A percentile compares a stretch with the other conserved stretches of the same genome.
Evolutionary conservation across 2,113 vertebrate genomes (phyloP).

Genomic region (Hippopotamus amphibius): DNA sequence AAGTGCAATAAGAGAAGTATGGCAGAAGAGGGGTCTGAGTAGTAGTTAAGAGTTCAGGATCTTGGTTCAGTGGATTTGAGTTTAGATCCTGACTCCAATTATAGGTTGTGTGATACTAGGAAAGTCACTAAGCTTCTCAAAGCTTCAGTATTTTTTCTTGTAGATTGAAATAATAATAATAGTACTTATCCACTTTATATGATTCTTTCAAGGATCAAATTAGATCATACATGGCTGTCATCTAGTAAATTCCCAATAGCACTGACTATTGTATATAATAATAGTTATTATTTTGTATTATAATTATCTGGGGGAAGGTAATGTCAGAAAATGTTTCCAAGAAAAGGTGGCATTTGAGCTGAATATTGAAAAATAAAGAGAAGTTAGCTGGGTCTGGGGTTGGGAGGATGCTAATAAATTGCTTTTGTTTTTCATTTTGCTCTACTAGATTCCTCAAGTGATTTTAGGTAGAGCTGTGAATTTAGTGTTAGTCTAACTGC

Average conservation of each 20-base stretch:
- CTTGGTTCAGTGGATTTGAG: neutral
- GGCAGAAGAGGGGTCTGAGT: neutral
- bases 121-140: neutral
- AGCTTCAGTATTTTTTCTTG: neutral
- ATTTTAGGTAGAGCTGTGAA: constrained; percentile 34
- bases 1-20: neutral
- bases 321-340: constrained; percentile 24
- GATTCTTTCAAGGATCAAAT: neutral
- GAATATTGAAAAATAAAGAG: constrained; percentile 47
- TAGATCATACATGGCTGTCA: neutral
- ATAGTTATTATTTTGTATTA: neutral
- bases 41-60: neutral
- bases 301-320: neutral
- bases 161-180: constrained; percentile 13
- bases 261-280: neutral
- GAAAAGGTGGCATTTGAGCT: neutral
- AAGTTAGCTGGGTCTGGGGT: neutral
- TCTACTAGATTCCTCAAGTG: neutral
- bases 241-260: neutral
- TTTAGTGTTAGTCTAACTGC: neutral
- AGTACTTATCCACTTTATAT: neutral
- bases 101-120: neutral
- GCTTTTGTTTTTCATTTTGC: constrained; percentile 50
- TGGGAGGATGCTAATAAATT: constrained; percentile 30
- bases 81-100: neutral